Percentiles rank a stretch among this genome's conserved stretches.
phyloP scores from a whole-genome alignment of 2,113 vertebrate species.

The Podocnemis expansa region DNA sequence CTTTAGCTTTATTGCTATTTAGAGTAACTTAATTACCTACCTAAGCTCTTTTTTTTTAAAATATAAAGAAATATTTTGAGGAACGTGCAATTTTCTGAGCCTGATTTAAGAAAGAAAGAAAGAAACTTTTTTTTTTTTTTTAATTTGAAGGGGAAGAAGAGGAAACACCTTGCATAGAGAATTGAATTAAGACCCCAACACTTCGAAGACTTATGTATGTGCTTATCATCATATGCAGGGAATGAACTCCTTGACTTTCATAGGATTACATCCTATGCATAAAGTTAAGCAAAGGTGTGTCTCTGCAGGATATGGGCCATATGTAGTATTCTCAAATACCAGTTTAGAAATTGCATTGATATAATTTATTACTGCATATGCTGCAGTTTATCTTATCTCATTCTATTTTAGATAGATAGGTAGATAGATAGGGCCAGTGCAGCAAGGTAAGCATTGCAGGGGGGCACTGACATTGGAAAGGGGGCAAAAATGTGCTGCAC shows the following conservation, averaged over 20 bases:
- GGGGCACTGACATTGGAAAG: too few species aligned
- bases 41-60: too few species aligned
- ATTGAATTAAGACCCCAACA: neutral
- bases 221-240: neutral
- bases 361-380: neutral
- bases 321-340: neutral
- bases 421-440: too few species aligned
- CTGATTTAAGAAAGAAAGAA: too few species aligned
- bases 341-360: neutral
- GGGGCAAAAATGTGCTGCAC: too few species aligned
- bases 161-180: neutral
- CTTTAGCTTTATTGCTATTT: neutral
- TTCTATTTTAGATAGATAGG: too few species aligned
- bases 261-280: neutral
- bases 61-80: neutral
- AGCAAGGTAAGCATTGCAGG: too few species aligned
- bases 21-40: neutral
- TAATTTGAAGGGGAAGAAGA: neutral
- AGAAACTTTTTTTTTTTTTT: too few species aligned
- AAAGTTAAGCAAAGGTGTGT: neutral
- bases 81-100: neutral
- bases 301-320: neutral
- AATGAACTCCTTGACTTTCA: neutral
- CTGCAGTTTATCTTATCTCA: fast-evolving
- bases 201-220: fast-evolving